These are phyloP conservation scores for Penaeus vannamei DNA, from an alignment of 1,140 invertebrate genomes.

Conservation along the genomic window DNA sequence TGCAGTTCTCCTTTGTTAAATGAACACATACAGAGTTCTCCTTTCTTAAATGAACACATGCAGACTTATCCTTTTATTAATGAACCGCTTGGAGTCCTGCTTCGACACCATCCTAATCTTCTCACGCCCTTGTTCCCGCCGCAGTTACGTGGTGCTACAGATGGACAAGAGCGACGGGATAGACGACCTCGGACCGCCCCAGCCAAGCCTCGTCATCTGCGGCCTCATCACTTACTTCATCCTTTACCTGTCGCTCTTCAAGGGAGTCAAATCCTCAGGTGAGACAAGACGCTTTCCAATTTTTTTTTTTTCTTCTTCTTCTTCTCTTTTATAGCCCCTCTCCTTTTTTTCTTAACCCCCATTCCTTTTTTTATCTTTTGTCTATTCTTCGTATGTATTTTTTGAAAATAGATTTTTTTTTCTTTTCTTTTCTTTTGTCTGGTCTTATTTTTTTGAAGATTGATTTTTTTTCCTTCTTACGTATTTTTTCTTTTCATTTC, in stretches of 20 bases:
- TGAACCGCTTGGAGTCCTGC: too few relatives aligned
- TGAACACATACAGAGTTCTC: too few relatives aligned
- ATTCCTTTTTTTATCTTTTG: not conserved
- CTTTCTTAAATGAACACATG: too few relatives aligned
- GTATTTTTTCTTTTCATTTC: too few relatives aligned
- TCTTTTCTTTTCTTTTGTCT: too few relatives aligned
- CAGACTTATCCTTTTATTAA: too few relatives aligned
- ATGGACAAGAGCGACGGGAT: constrained; percentile 73
- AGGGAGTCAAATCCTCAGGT: constrained; percentile 76
- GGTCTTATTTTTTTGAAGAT: too few relatives aligned
- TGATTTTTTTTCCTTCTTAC: too few relatives aligned
- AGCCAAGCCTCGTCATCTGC: constrained; percentile 73
- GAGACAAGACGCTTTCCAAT: constrained; percentile 68
- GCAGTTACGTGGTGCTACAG: constrained; percentile 71
- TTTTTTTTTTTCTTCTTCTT: not conserved
- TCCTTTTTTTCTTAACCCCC: not conserved
- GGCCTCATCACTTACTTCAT: constrained; percentile 74
- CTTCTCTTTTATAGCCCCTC: not conserved
- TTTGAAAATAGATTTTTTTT: too few relatives aligned
- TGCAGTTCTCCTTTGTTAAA: too few relatives aligned
- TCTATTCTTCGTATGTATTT: too few relatives aligned
- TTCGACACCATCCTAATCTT: too few relatives aligned
- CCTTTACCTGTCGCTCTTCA: constrained; percentile 76
- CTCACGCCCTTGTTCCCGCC: not conserved
- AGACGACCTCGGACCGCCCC: constrained; percentile 72